Evolutionary conservation across 37 sponge, comb jelly and placozoan genomes (phyloP).

Genomic region (Aplysina aerophoba): DNA sequence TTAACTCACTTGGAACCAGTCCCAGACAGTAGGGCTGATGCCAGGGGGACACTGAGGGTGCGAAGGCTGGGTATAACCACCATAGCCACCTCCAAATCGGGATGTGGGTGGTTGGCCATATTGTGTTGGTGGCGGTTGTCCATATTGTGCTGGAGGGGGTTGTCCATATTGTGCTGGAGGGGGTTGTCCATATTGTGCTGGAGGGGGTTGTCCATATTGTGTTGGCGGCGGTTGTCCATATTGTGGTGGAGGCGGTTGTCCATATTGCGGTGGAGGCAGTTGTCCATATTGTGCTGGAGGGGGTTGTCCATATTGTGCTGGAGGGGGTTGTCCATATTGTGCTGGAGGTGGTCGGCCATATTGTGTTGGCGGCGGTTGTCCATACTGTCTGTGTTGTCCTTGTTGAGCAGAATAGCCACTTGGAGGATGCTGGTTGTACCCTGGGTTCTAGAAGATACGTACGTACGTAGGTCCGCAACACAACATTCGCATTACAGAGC

Average conservation of each 20-base stretch:
- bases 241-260: conserved; percentile 17
- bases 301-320: too few relatives aligned
- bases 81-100: neutral
- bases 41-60: conserved; percentile 56
- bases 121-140: conserved; percentile 23
- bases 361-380: conserved; percentile 24
- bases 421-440: conserved; percentile 18
- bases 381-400: conserved; percentile 1
- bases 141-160: conserved; percentile 20
- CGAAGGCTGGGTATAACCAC: neutral
- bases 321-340: conserved; percentile 30
- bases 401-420: neutral
- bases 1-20: conserved; percentile 79
- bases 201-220: conserved; percentile 27
- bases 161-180: conserved; percentile 23
- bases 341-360: conserved; percentile 28
- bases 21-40: conserved; percentile 73
- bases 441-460: too few relatives aligned
- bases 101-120: conserved; percentile 5
- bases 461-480: too few relatives aligned
- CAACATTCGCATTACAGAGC: too few relatives aligned
- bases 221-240: conserved; percentile 29
- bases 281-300: too few relatives aligned
- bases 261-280: neutral
- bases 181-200: conserved; percentile 18